Evolutionary conservation across 2,113 vertebrate species (phyloP), one percentile per base, ranked within the genome.

Genomic region (Reinhardtius hippoglossoides): DNA sequence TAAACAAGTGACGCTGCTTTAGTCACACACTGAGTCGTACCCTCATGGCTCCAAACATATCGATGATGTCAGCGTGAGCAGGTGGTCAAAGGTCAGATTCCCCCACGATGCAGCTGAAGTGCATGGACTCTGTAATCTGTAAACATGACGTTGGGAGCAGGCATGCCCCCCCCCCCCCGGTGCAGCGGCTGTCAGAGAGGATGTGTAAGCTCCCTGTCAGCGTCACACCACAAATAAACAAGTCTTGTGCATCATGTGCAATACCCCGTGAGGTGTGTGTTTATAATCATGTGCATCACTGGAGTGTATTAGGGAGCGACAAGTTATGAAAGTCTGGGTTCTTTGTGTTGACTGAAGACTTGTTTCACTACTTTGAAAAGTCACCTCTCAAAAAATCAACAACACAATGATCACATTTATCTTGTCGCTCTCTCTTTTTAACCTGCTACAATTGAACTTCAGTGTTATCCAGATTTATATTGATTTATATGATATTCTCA

Each of bases 71-170:
- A 82, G 35, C 31, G 69, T 69, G 55, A 82, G 67, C 55, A 8
- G 40, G 12, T 81, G 52, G 86, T 89, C 87, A 89, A 87, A 89
- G 89, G 89, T 88, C 46, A 88, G 82, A 89, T 80, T 87, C 75
- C 60, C 71, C 71, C 62, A 74, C 85, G 24, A 78, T 74, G 74
- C 52, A 37, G 80, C 67, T 55, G 65, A 74, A 74, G 62, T 2
- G 26, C 48, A 66, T 37, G 57, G 87, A 79, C 77, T 83, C 66
- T 81, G 74, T 85, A 85, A 88, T 82, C 77, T 81, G 72, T 63
- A 37, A 31, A 81, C 84, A 74, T 67, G 71, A 76, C 67, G 52
- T 67, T 74, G 82, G 68, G 68, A 85, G 69, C 85, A 91, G 75
- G 86, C 27, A 31, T 4, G 27, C 0, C 27, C 27, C 1, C 27